Conservation (phyloP, 2,888 invertebrate genomes). For the Caenorhabditis angaria region DNA sequence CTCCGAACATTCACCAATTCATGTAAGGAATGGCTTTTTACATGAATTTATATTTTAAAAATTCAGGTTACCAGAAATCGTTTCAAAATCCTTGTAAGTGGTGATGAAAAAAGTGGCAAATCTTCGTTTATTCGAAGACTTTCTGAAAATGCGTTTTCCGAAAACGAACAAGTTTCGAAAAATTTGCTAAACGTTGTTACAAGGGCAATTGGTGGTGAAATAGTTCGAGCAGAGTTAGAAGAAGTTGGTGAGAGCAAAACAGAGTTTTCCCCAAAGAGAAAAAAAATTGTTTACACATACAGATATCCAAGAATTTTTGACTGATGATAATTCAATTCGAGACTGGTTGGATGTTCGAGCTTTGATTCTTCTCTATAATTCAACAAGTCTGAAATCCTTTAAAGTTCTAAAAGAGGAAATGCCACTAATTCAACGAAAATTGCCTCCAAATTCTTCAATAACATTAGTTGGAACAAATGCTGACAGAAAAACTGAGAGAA, state of each 20-base stretch:
- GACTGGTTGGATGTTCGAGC: slow-evolving; percentile 8
- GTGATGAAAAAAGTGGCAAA: background rate
- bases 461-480: slow-evolving; percentile 9
- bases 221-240: slow-evolving; percentile 6
- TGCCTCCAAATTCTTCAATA: slow-evolving; percentile 7
- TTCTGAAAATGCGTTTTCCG: background rate
- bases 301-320: background rate
- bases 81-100: slow-evolving; percentile 5
- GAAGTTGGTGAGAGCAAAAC: slow-evolving; percentile 10
- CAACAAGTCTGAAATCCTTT: background rate
- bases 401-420: background rate
- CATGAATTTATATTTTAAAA: background rate
- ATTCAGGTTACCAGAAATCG: slow-evolving; percentile 10
- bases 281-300: background rate
- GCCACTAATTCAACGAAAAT: slow-evolving; percentile 1
- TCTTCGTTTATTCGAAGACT: background rate
- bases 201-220: background rate
- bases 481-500: background rate
- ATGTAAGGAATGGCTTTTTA: background rate
- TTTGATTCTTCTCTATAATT: background rate
- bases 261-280: background rate
- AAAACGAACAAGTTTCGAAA: background rate
- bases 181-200: background rate
- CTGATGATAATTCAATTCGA: background rate
- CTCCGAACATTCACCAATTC: background rate